phyloP scores from a whole-genome alignment of 2,797 vertebrate species.

The Catharus ustulatus region DNA sequence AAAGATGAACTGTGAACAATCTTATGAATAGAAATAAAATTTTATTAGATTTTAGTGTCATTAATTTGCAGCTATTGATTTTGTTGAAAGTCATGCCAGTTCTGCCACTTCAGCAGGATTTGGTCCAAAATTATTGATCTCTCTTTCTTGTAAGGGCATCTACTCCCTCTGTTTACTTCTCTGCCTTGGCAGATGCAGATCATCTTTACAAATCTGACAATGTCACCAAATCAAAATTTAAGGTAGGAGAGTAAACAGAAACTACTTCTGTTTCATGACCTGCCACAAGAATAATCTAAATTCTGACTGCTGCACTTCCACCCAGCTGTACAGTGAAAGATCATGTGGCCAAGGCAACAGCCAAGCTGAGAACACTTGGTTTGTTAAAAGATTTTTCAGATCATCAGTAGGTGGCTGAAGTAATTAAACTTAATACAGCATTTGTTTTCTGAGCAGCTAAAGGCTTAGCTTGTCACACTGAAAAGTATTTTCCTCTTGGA shows the following conservation, averaged over 20 bases:
- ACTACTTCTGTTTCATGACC: not conserved
- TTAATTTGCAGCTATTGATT: not conserved
- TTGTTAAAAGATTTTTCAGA: not conserved
- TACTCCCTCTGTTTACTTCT: not conserved
- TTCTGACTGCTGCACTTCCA: not conserved
- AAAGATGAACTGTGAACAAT: not conserved
- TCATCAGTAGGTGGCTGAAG: not conserved
- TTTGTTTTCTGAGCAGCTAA: constrained; percentile 4
- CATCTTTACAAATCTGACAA: not conserved
- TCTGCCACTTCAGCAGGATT: not conserved
- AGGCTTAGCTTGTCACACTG: not conserved
- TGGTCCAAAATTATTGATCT: not conserved
- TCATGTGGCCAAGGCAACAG: not conserved
- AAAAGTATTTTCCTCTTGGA: not conserved
- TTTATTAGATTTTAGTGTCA: not conserved
- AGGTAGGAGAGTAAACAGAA: not conserved
- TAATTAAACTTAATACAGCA: not conserved
- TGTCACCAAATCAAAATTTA: not conserved
- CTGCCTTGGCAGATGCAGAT: not conserved
- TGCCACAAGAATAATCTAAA: not conserved
- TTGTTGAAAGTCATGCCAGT: not conserved
- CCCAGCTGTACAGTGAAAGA: not conserved
- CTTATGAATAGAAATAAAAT: not conserved
- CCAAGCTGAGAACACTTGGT: not conserved
- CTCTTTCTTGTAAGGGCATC: not conserved